Evolutionary conservation across 1,140 invertebrate genomes (phyloP).

Genomic region (Leptinotarsa lineolata): DNA sequence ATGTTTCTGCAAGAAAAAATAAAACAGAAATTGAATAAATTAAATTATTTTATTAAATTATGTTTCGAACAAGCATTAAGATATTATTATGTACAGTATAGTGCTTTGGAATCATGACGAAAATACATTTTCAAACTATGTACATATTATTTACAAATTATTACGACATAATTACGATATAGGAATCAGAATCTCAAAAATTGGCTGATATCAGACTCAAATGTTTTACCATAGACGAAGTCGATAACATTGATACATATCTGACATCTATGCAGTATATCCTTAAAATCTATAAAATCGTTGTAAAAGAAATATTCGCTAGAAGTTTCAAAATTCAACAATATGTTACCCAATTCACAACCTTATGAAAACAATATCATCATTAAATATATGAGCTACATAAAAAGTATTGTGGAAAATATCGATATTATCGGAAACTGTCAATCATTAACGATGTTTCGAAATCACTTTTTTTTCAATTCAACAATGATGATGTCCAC

Average conservation of each 20-base stretch:
- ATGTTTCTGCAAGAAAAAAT: neutral
- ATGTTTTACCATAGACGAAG: constrained; percentile 4
- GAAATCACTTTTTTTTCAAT: too few species aligned
- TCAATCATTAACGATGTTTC: too few species aligned
- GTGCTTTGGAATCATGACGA: constrained; percentile 45
- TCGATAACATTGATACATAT: neutral
- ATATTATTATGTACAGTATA: constrained; percentile 42
- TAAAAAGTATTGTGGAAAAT: too few species aligned
- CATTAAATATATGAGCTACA: too few species aligned
- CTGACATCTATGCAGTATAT: neutral
- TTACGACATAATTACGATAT: constrained; percentile 19
- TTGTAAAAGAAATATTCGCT: constrained; percentile 15
- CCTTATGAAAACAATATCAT: constrained; percentile 18
- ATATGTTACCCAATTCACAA: constrained; percentile 24
- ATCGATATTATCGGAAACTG: too few species aligned
- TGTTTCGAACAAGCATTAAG: constrained; percentile 39
- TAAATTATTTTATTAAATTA: constrained; percentile 40
- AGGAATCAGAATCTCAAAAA: constrained; percentile 26
- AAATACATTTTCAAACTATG: constrained; percentile 46
- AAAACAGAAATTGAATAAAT: constrained; percentile 27
- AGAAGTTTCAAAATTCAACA: constrained; percentile 11
- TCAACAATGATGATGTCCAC: too few species aligned
- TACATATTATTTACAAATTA: constrained; percentile 42
- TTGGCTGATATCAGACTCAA: neutral
- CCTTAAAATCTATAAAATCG: neutral